Conservation (phyloP, 1,140 invertebrate genomes). For the Cylas formicarius region DNA sequence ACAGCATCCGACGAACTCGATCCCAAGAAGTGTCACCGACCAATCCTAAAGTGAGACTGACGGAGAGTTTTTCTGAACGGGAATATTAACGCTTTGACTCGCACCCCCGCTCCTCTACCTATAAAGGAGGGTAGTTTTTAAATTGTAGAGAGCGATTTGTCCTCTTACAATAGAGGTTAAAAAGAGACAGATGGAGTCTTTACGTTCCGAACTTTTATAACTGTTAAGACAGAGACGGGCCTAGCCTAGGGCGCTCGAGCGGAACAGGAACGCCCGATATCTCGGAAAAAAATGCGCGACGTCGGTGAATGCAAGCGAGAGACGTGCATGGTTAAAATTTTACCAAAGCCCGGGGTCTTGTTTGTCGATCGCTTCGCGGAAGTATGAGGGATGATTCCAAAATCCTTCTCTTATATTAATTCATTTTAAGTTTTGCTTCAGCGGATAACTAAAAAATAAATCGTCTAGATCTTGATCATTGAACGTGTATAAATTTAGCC, state of each 20-base stretch:
- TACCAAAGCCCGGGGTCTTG: conserved; percentile 27
- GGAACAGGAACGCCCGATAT: conserved; percentile 17
- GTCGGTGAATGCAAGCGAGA: conserved; percentile 36
- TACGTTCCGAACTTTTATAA: conserved; percentile 24
- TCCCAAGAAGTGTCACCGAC: conserved; percentile 11
- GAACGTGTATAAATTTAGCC: too few relatives aligned
- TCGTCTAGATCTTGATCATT: too few relatives aligned
- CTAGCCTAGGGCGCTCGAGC: neutral
- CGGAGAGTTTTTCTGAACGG: conserved; percentile 29
- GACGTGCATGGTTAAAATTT: conserved; percentile 24
- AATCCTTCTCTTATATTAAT: neutral
- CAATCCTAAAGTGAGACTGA: conserved; percentile 21
- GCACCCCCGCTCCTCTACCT: conserved; percentile 21
- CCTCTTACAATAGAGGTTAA: conserved; percentile 33
- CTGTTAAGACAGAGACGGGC: conserved; percentile 24
- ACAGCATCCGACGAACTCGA: conserved; percentile 17
- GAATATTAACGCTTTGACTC: conserved; percentile 20
- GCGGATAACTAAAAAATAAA: too few relatives aligned
- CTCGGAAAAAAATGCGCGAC: conserved; percentile 35
- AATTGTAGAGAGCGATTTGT: conserved; percentile 37
- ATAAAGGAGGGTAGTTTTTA: conserved; percentile 44
- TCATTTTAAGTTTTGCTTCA: neutral
- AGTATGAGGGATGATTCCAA: neutral
- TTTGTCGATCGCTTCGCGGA: conserved; percentile 18
- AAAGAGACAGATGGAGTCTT: conserved; percentile 23